Evolutionary conservation across 2,113 vertebrate genomes (phyloP), one percentile per base, ranked within the genome.

Genomic region (Crotalus horridus): DNA sequence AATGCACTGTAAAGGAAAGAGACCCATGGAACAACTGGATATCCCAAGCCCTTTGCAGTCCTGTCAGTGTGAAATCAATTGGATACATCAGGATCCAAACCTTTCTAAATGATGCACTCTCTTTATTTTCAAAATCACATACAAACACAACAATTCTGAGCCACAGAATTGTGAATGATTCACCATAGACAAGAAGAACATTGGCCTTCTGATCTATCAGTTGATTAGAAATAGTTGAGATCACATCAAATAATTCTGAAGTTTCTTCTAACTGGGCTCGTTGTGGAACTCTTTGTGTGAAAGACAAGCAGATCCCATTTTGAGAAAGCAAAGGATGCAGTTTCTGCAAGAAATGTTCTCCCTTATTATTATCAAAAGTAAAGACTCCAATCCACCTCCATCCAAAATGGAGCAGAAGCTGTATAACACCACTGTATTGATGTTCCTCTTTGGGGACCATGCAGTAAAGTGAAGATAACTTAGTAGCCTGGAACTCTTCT

Each of bases 191-290:
- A n/a, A 64, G 26, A n/a, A 64, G 1, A 64, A 29, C 61, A 64
- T 64, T 29, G 10, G 61, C 10, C 10, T 64, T 64, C 26, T n/a
- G 61, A n/a, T n/a, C 61, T n/a, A 29, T 4, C 26, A 64, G 29
- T 64, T n/a, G 4, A 5, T 64, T 5, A 64, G 3, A 64, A 64
- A n/a, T 13, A n/a, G 0, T n/a, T 9, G 61, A 64, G 11, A 64
- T 64, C n/a, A 12, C 1, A 13, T n/a, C 61, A 13, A 64, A 0
- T 1, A 64, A n/a, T 64, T n/a, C 61, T 12, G 61, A 11, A 1
- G 5, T 1, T 1, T 29, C 10, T 12, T 64, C 26, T 0, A 29
- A 64, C 1, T 4, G 26, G 26, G 61, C 26, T 10, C 9, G 10
- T 12, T 64, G 24, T 29, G 61, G 10, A 11, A 64, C 0, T 3